A percentile compares a stretch with the other conserved stretches of the same genome.
These are phyloP conservation scores for Chelon auratus DNA, from an alignment of 2,797 vertebrate genomes.

Conservation along the genomic window DNA sequence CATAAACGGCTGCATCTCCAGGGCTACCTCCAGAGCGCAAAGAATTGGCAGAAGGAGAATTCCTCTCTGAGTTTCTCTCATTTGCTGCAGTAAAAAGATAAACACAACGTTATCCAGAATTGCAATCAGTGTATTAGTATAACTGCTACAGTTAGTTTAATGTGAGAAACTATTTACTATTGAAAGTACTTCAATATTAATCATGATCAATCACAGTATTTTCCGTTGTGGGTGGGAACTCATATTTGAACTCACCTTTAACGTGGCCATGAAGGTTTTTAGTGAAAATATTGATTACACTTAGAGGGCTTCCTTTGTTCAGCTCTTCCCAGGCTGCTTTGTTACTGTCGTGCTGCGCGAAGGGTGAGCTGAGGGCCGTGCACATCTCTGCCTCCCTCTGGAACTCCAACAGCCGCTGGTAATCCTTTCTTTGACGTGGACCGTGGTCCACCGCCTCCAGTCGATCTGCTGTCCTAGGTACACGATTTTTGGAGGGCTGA, in stretches of 20 bases:
- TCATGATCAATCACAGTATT: neutral
- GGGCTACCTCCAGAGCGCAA: conserved; percentile 65
- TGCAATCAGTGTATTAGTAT: neutral
- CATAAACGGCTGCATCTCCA: conserved; percentile 84
- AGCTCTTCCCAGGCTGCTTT: conserved; percentile 92
- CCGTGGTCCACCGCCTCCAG: conserved; percentile 84
- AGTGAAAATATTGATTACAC: conserved; percentile 96
- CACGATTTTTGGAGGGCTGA: conserved; percentile 49
- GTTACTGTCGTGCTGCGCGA: conserved; percentile 69
- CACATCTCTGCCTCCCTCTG: conserved; percentile 91
- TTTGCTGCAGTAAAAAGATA: conserved; percentile 70
- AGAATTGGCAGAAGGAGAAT: conserved; percentile 72
- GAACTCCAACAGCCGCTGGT: conserved; percentile 88
- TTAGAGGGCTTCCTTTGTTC: conserved; percentile 93
- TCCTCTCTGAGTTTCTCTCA: conserved; percentile 84
- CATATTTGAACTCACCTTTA: conserved; percentile 84
- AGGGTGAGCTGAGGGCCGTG: conserved; percentile 76
- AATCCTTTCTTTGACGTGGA: conserved; percentile 75
- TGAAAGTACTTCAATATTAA: neutral
- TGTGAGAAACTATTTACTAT: neutral
- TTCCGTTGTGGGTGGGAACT: neutral
- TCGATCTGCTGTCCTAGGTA: conserved; percentile 69
- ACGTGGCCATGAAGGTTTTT: conserved; percentile 87
- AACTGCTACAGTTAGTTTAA: conserved; percentile 2
- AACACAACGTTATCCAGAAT: neutral